Conservation (phyloP, 2,797 vertebrate genomes). For the Rhinogobio ventralis region DNA sequence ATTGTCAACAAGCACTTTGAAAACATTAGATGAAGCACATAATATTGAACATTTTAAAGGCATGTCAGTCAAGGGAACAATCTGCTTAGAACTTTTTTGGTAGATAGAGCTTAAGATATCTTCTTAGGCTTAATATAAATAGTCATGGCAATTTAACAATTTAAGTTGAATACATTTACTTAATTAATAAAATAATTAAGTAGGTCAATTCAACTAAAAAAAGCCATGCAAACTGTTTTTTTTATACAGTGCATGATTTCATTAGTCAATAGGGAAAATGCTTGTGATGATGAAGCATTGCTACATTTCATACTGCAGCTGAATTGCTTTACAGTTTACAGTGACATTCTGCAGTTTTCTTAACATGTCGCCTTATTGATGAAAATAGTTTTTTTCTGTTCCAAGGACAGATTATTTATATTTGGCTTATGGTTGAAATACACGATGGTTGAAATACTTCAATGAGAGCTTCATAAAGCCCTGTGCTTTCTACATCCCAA, state of each 20-base stretch:
- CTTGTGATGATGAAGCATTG: not conserved
- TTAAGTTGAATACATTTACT: not conserved
- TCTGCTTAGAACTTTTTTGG: not conserved
- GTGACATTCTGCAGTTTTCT: conserved; percentile 25
- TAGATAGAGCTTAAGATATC: not conserved
- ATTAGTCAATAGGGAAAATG: not conserved
- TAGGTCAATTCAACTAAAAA: not conserved
- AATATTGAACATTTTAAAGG: not conserved
- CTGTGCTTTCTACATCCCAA: conserved; percentile 65
- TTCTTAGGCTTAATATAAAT: not conserved
- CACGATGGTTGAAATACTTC: conserved; percentile 68
- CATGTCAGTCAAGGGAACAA: not conserved
- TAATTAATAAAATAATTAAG: not conserved
- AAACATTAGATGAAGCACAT: not conserved
- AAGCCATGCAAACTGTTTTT: not conserved
- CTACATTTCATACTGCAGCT: not conserved
- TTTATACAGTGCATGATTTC: not conserved
- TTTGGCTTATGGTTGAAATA: conserved; percentile 48
- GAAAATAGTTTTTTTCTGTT: conserved; percentile 10
- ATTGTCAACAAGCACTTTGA: not conserved
- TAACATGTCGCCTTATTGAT: conserved; percentile 33
- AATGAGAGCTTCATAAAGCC: conserved; percentile 69
- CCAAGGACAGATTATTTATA: conserved; percentile 23
- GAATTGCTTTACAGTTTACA: conserved; percentile 1
- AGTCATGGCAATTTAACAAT: not conserved